Evolutionary conservation across 2,113 vertebrate species (phyloP).

Genomic region (Eonycteris spelaea): DNA sequence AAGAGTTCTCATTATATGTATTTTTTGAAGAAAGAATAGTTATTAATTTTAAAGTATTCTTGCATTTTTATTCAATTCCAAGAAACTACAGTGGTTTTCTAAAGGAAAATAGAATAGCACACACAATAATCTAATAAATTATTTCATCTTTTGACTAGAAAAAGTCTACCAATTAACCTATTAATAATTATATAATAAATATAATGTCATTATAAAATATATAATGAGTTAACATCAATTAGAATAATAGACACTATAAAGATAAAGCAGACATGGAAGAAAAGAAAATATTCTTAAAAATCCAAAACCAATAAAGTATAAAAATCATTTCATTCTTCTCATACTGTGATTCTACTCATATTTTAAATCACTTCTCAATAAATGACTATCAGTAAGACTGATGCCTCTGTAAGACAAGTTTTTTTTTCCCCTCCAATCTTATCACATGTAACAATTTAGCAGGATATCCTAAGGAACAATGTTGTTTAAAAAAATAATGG

Average conservation of each 20-base stretch:
- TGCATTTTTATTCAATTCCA: constrained; percentile 9
- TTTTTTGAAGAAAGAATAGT: background rate
- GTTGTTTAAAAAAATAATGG: constrained; percentile 64
- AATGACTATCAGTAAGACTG: constrained; percentile 53
- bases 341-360: background rate
- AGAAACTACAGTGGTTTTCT: background rate
- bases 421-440: constrained; percentile 48
- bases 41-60: background rate
- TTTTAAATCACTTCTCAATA: constrained; percentile 46
- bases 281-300: background rate
- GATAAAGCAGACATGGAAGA: background rate
- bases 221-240: background rate
- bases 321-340: constrained; percentile 9
- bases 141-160: background rate
- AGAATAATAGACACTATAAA: background rate
- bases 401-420: constrained; percentile 49
- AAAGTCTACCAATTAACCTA: background rate
- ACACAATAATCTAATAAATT: background rate
- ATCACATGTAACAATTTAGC: constrained; percentile 73
- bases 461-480: constrained; percentile 76
- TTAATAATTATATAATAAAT: constrained; percentile 2
- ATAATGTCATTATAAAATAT: background rate
- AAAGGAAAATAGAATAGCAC: background rate
- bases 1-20: background rate
- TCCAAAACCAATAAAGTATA: background rate